phyloP scores from a whole-genome alignment of 2,888 invertebrate genomes.

The Drosophila picticornis region DNA sequence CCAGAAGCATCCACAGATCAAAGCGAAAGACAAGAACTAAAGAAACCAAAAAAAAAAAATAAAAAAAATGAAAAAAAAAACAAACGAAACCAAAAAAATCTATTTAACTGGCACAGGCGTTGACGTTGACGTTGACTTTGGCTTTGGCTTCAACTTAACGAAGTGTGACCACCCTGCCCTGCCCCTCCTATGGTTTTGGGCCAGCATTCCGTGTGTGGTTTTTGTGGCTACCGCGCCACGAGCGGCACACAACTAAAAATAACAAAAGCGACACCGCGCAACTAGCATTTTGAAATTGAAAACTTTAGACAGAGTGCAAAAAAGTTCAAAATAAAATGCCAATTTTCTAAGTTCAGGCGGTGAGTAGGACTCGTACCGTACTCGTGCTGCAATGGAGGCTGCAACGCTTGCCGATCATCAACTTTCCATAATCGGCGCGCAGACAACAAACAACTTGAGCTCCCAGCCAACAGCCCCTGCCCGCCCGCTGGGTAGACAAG shows the following conservation, averaged over 20 bases:
- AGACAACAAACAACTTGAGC: constrained; percentile 78
- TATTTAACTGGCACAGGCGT: constrained; percentile 78
- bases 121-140: constrained; percentile 73
- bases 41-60: constrained; percentile 52
- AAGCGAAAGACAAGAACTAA: constrained; percentile 63
- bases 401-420: constrained; percentile 61
- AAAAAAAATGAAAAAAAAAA: constrained; percentile 43
- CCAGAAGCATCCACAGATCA: constrained; percentile 68
- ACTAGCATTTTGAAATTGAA: constrained; percentile 66
- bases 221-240: constrained; percentile 65
- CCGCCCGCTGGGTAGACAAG: constrained; percentile 64
- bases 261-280: constrained; percentile 43
- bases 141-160: constrained; percentile 68
- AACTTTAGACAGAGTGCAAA: constrained; percentile 52
- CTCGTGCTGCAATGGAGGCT: neutral
- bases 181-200: constrained; percentile 31
- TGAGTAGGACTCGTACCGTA: constrained; percentile 1
- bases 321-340: constrained; percentile 36
- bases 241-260: constrained; percentile 64
- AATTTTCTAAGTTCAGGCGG: constrained; percentile 56
- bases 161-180: constrained; percentile 68
- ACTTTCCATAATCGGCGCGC: constrained; percentile 79
- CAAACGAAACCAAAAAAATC: constrained; percentile 51
- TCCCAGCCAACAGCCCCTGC: constrained; percentile 32
- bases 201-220: constrained; percentile 75